Percentiles rank a stretch among this genome's conserved stretches.
Conservation (phyloP, 2,888 invertebrate genomes). For the Griposia aprilina region DNA sequence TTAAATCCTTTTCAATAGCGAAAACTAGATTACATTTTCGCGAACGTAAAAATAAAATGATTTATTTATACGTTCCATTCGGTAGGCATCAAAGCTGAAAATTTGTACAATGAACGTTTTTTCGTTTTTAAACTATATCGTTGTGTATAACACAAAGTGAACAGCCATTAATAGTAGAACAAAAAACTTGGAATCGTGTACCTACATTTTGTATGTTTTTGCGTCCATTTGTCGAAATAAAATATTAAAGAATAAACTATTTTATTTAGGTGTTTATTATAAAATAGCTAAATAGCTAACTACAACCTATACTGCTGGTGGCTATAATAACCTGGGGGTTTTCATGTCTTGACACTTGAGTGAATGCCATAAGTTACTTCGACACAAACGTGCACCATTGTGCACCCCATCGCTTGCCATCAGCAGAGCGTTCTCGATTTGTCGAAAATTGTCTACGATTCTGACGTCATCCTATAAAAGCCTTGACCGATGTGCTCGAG, state of each 20-base stretch:
- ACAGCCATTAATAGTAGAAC: background rate
- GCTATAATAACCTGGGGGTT: background rate
- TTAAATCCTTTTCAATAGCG: background rate
- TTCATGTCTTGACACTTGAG: background rate
- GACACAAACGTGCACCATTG: background rate
- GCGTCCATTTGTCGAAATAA: slow-evolving; percentile 8
- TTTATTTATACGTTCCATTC: background rate
- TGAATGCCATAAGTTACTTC: background rate
- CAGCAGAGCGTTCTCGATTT: too few species aligned
- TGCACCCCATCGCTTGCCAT: background rate
- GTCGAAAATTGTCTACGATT: too few species aligned
- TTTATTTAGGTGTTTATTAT: background rate
- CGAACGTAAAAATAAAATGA: background rate
- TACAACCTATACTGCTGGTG: too few species aligned
- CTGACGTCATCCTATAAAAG: too few species aligned
- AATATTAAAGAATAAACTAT: background rate
- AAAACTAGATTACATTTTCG: background rate
- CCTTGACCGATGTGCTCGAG: too few species aligned
- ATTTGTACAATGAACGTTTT: background rate
- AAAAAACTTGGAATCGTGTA: background rate
- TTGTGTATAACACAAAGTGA: slow-evolving; percentile 5
- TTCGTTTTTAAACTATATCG: slow-evolving; percentile 1
- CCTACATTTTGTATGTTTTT: slow-evolving; percentile 3
- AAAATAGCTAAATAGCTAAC: background rate
- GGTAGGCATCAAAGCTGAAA: background rate